These are phyloP conservation scores for Eurytemora carolleeae DNA, from an alignment of 1,140 invertebrate genomes.

Conservation along the genomic window DNA sequence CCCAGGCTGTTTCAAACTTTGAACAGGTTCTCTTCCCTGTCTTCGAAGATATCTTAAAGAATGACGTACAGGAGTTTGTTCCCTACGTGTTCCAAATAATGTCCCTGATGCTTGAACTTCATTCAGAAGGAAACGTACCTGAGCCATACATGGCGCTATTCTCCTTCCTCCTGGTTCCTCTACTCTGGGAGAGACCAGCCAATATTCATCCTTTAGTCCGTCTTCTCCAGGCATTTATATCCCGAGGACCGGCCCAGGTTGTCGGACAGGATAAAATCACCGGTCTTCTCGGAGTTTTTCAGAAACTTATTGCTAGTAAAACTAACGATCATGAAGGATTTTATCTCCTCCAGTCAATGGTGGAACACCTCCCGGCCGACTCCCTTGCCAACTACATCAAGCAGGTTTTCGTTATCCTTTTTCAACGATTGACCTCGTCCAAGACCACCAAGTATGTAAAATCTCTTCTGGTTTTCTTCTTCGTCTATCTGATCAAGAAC, in stretches of 20 bases:
- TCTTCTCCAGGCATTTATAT: conserved; percentile 64
- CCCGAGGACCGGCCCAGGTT: conserved; percentile 48
- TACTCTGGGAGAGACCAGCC: conserved; percentile 72
- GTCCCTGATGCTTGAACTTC: conserved; percentile 68
- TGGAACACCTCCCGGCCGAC: conserved; percentile 26
- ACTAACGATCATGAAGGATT: conserved; percentile 92
- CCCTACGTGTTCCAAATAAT: conserved; percentile 95
- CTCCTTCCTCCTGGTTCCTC: conserved; percentile 60
- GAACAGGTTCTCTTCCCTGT: conserved; percentile 76
- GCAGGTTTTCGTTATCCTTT: conserved; percentile 72
- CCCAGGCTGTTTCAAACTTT: conserved; percentile 58
- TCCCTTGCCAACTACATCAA: conserved; percentile 53
- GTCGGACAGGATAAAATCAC: conserved; percentile 41
- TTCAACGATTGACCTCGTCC: conserved; percentile 68
- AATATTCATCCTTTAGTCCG: conserved; percentile 78
- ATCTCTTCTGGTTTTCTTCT: conserved; percentile 71
- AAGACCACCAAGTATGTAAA: conserved; percentile 87
- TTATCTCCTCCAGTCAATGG: conserved; percentile 59
- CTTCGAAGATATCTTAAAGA: conserved; percentile 74
- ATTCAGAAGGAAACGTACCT: conserved; percentile 35
- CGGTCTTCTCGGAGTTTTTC: conserved; percentile 77
- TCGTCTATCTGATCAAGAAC: conserved; percentile 57
- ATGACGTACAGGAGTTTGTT: conserved; percentile 90
- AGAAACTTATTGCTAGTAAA: conserved; percentile 87
- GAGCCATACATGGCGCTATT: conserved; percentile 72